phyloP scores from a whole-genome alignment of 2,888 invertebrate species.

The Melanophora roralis region DNA sequence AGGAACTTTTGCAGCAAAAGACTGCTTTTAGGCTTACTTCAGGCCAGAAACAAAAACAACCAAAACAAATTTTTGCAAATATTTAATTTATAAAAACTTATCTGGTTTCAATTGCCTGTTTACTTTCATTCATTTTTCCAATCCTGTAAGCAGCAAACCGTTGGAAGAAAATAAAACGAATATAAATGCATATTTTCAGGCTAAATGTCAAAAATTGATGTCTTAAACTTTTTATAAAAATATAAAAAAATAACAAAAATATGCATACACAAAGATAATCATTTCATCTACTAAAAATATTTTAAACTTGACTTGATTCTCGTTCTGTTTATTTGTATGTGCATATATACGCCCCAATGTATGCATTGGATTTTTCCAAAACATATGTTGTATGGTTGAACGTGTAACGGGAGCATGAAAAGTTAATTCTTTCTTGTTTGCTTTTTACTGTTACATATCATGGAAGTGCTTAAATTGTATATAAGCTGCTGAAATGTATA shows the following conservation, averaged over 20 bases:
- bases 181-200: constrained; percentile 33
- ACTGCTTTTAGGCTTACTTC: too few relatives aligned
- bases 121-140: not conserved
- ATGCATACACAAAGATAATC: not conserved
- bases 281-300: constrained; percentile 13
- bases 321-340: not conserved
- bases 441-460: not conserved
- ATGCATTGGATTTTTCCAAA: constrained; percentile 53
- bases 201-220: constrained; percentile 39
- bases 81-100: not conserved
- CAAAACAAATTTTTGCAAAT: not conserved
- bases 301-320: constrained; percentile 27
- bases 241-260: constrained; percentile 7
- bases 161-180: not conserved
- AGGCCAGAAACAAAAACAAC: not conserved
- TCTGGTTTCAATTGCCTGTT: not conserved
- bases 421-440: not conserved
- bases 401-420: constrained; percentile 17
- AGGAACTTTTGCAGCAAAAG: too few relatives aligned
- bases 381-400: not conserved
- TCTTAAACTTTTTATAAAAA: constrained; percentile 18
- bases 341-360: constrained; percentile 2
- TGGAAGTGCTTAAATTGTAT: constrained; percentile 28
- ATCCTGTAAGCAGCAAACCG: not conserved
- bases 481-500: constrained; percentile 35